Base-by-base conservation (phyloP, 2,113 vertebrate species). In the Steatornis caripensis region DNA sequence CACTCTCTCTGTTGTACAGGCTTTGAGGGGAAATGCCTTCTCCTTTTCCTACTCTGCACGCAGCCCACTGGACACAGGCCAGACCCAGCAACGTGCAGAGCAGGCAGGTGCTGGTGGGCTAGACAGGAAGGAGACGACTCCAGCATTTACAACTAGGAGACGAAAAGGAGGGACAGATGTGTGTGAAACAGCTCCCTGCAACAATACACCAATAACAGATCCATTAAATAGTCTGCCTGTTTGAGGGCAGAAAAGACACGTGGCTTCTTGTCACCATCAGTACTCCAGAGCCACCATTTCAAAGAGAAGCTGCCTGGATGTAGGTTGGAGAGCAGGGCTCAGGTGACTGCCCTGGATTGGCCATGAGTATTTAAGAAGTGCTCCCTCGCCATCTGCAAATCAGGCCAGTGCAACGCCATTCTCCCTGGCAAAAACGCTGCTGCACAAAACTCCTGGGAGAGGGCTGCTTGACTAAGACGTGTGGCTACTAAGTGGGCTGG, bases 171-270 rank as follows among this genome's bases (percentile, higher is more conserved):
- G 46, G 84, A 48, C 18, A 60, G 36, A 51, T 45, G 26, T 32
- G 43, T 2, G 5, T n/a, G n/a, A 39, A 87, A 95, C 24, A 78
- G 4, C 10, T 88, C 27, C 29, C 53, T 11, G 49, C 29, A 87
- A 27, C 17, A 60, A 7, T 5, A 68, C 36, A 45, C 17, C n/a
- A 53, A 43, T 37, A 74, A 74, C 30, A 88, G 12, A 71, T n/a
- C 18, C 7, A 20, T 0, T 0, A 83, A 86, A 83, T 36, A 22
- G 6, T 68, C 41, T 39, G 17, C 30, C 30, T 16, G 1, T 0
- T 0, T 11, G 8, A 45, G 5, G 36, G 39, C 57, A 69, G 45
- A 55, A 77, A 72, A 82, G 43, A 62, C 12, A 26, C 0, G 0
- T 20, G n/a, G 24, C 3, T 89, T 78, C 51, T 71, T 74, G 15